These are phyloP conservation scores for Steatornis caripensis DNA, from an alignment of 2,113 vertebrate species.

Conservation along the genomic window DNA sequence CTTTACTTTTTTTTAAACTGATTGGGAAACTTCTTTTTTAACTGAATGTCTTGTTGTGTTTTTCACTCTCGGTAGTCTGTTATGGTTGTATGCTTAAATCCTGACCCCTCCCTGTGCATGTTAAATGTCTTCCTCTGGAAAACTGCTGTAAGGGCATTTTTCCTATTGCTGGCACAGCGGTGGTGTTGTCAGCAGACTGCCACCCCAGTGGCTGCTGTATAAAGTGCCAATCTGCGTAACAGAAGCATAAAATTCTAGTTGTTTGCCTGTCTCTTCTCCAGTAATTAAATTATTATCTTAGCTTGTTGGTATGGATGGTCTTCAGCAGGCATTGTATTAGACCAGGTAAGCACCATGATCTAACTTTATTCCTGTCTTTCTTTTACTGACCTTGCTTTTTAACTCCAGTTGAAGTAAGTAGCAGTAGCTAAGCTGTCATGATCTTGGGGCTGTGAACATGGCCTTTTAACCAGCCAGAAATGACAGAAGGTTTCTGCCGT, in stretches of 20 bases:
- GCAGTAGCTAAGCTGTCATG: not conserved
- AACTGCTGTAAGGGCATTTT: constrained; percentile 44
- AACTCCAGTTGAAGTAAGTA: not conserved
- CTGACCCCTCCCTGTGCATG: not conserved
- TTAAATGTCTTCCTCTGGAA: constrained; percentile 47
- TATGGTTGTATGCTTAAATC: not conserved
- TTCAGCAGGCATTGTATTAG: not conserved
- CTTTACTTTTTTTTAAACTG: not conserved
- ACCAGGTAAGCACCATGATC: not conserved
- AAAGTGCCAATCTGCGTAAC: not conserved
- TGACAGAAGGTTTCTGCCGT: not conserved
- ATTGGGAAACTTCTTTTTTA: not conserved
- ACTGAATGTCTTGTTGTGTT: not conserved
- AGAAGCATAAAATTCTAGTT: not conserved
- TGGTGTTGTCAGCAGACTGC: not conserved
- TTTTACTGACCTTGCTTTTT: not conserved
- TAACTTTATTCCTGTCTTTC: not conserved
- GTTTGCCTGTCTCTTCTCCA: not conserved
- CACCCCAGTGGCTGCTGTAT: not conserved
- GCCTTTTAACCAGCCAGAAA: not conserved
- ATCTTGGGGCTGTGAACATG: not conserved
- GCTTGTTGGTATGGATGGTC: not conserved
- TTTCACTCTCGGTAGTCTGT: not conserved
- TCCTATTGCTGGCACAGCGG: constrained; percentile 23
- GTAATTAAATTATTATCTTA: not conserved